Conservation (phyloP, 35 echinoderm and acorn worm genomes). For the Ophiothrix spiculata region DNA sequence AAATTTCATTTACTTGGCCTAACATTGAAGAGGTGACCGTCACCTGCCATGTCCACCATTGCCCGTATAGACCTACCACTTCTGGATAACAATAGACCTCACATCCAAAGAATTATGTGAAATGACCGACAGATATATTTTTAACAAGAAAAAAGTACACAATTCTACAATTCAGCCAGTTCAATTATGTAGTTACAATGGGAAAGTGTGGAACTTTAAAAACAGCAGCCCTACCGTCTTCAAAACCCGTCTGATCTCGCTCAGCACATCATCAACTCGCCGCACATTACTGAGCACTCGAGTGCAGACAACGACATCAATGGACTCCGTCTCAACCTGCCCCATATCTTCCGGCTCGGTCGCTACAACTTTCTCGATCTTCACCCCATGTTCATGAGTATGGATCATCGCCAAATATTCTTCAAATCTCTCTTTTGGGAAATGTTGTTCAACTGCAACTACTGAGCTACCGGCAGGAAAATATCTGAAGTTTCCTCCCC, state of each 20-base stretch:
- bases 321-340: not conserved
- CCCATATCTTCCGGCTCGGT: slow-evolving; percentile 12
- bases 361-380: not conserved
- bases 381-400: not conserved
- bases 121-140: too few species aligned
- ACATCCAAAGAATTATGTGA: too few species aligned
- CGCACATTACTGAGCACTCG: slow-evolving; percentile 11
- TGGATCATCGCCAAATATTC: not conserved
- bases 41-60: too few species aligned
- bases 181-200: too few species aligned
- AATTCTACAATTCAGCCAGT: too few species aligned
- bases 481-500: slow-evolving; percentile 49
- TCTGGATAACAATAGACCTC: too few species aligned
- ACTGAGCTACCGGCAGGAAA: slow-evolving; percentile 28
- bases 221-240: slow-evolving; percentile 38
- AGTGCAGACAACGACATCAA: slow-evolving; percentile 16
- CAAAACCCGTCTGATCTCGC: slow-evolving; percentile 17
- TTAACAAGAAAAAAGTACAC: too few species aligned
- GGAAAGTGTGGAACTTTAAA: too few species aligned
- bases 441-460: not conserved
- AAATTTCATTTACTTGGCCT: too few species aligned
- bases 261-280: not conserved
- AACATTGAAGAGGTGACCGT: too few species aligned
- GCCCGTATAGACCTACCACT: too few species aligned
- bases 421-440: not conserved